A percentile compares a stretch with the other conserved stretches of the same genome.
Conservation (phyloP, 1,140 invertebrate species). For the Spodoptera litura region DNA sequence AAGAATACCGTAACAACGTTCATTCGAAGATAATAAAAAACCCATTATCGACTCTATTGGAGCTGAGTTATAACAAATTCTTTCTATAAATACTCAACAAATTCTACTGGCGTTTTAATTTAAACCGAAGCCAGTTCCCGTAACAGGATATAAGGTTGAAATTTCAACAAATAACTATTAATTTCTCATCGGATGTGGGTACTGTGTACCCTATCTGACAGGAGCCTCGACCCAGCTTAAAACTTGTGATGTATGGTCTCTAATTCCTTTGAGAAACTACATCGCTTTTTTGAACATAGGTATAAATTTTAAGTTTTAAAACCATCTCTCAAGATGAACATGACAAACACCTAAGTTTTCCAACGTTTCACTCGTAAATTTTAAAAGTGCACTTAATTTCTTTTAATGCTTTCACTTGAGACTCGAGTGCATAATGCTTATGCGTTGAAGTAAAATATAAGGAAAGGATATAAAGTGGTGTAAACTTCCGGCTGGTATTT, state of each 20-base stretch:
- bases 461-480: background rate
- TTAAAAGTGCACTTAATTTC: constrained; percentile 36
- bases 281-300: constrained; percentile 42
- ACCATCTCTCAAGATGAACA: constrained; percentile 31
- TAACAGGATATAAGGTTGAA: background rate
- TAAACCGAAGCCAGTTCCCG: constrained; percentile 11
- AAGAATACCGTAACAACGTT: background rate
- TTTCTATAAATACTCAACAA: constrained; percentile 30
- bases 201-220: constrained; percentile 37
- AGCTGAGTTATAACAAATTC: constrained; percentile 20
- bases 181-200: constrained; percentile 43
- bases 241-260: constrained; percentile 47
- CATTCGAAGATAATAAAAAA: constrained; percentile 9
- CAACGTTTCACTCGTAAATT: constrained; percentile 19
- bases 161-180: constrained; percentile 50
- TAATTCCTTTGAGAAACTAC: constrained; percentile 18
- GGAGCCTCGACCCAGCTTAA: constrained; percentile 36
- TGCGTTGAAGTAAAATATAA: constrained; percentile 16
- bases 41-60: background rate
- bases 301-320: constrained; percentile 38
- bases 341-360: constrained; percentile 36
- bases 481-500: too few species aligned
- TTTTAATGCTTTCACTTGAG: constrained; percentile 35
- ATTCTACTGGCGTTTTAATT: constrained; percentile 12
- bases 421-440: constrained; percentile 13